Conservation (phyloP, 2,797 vertebrate species). For the Intellagama lesueurii region DNA sequence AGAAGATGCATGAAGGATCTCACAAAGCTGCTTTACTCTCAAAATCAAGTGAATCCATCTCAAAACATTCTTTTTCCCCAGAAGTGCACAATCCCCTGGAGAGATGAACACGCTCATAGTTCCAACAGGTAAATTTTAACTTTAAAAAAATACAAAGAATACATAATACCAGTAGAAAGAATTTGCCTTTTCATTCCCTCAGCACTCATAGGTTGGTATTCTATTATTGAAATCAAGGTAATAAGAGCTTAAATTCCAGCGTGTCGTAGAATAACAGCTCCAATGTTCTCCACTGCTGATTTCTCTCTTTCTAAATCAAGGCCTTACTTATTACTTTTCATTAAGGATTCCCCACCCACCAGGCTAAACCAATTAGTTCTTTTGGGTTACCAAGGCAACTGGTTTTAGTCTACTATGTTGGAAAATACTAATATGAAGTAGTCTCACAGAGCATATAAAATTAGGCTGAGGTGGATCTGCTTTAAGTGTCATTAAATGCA, state of each 20-base stretch:
- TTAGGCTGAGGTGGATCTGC: not conserved
- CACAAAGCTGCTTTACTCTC: no score
- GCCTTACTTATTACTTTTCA: not conserved
- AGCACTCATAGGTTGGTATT: not conserved
- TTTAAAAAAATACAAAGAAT: not conserved
- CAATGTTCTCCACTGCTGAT: not conserved
- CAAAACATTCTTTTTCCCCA: no score
- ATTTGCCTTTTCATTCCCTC: not conserved
- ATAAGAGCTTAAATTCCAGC: not conserved
- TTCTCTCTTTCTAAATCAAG: not conserved
- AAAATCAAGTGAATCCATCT: no score
- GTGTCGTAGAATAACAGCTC: not conserved
- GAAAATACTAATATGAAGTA: not conserved
- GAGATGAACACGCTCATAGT: not conserved
- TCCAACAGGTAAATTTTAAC: not conserved
- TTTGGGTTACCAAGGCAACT: not conserved
- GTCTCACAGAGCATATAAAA: not conserved
- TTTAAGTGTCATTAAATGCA: not conserved
- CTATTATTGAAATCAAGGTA: not conserved
- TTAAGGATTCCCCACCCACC: no score
- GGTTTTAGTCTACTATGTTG: not conserved
- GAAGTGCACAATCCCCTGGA: not conserved
- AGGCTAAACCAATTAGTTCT: no score
- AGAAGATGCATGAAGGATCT: no score
- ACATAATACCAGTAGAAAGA: not conserved